Evolutionary conservation across 2,888 invertebrate genomes (phyloP).

Genomic region (Toxonevra muliebris): DNA sequence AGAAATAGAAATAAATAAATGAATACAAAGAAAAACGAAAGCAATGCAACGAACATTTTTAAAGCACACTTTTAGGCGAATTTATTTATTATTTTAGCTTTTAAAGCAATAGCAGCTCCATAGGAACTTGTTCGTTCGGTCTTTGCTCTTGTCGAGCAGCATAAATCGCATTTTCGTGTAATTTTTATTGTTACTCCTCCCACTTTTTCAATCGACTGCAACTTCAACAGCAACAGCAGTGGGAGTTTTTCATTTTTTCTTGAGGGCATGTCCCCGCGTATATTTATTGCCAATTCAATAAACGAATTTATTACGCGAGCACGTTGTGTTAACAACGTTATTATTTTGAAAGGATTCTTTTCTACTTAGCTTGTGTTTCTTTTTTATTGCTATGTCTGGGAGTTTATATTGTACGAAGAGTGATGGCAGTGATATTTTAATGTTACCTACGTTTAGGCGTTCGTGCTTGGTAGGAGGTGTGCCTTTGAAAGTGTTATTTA

Average conservation of each 20-base stretch:
- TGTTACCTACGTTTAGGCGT: no score
- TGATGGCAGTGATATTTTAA: no score
- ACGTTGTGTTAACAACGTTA: slow-evolving; percentile 58
- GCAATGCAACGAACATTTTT: slow-evolving; percentile 8
- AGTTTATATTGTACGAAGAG: no score
- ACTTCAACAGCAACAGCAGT: neutral
- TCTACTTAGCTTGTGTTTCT: neutral
- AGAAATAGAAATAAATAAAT: neutral
- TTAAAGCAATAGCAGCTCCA: slow-evolving; percentile 1
- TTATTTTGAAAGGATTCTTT: slow-evolving; percentile 44
- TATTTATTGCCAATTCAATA: slow-evolving; percentile 61
- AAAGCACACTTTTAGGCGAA: slow-evolving; percentile 27
- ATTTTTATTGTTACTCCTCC: slow-evolving; percentile 5
- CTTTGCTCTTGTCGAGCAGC: no score
- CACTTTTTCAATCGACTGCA: neutral
- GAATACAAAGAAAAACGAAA: neutral
- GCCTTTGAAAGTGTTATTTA: no score
- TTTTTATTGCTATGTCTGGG: no score
- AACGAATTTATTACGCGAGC: slow-evolving; percentile 60
- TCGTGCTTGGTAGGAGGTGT: no score
- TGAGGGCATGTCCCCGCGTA: slow-evolving; percentile 15
- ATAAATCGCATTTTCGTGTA: slow-evolving; percentile 10
- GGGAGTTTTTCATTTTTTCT: neutral
- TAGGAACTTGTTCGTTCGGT: neutral
- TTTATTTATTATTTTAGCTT: slow-evolving; percentile 7